Base-by-base conservation (phyloP, 2,113 vertebrate species). In the Lates calcarifer region DNA sequence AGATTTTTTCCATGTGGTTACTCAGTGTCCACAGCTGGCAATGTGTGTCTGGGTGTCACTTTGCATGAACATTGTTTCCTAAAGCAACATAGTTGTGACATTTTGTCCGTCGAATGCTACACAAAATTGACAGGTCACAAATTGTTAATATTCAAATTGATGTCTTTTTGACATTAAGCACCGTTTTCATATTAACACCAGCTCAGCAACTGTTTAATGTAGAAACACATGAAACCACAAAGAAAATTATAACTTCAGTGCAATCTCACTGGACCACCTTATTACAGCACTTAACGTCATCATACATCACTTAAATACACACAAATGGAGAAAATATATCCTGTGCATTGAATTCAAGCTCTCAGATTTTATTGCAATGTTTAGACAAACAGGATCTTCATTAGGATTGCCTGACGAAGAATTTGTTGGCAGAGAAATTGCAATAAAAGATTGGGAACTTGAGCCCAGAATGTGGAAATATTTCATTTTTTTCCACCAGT, bases 321-420 rank as follows among this genome's bases (percentile, higher is more conserved):
- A 41, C 55, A 63, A 62, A 69, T 49, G 53, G 63, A n/a, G n/a
- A 63, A 85, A 49, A 62, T 67, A 57, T 64, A 24, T 80, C 55
- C 56, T 53, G 43, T 1, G 2, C 31, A 2, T 35, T 78, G 14
- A 69, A 61, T 67, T 76, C 31, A 65, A 61, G 35, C 43, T 12
- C n/a, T 72, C 8, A 1, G 28, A 18, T 74, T 65, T 80, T 45
- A 85, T 51, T 74, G 65, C 37, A 26, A 14, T 53, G 60, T 87
- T 85, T 79, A 66, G n/a, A 86, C 77, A 69, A 82, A 66, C 33
- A 82, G 70, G 60, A 80, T 82, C 53, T 76, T 88, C 76, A 69
- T 88, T 77, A 86, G 39, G 49, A 41, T 67, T 28, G 35, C 56
- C 55, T 70, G 66, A 73, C 49, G 70, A 81, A 64, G 35, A 74